These are phyloP conservation scores for Chrysotoxum bicinctum DNA, from an alignment of 2,888 invertebrate genomes.

Conservation along the genomic window DNA sequence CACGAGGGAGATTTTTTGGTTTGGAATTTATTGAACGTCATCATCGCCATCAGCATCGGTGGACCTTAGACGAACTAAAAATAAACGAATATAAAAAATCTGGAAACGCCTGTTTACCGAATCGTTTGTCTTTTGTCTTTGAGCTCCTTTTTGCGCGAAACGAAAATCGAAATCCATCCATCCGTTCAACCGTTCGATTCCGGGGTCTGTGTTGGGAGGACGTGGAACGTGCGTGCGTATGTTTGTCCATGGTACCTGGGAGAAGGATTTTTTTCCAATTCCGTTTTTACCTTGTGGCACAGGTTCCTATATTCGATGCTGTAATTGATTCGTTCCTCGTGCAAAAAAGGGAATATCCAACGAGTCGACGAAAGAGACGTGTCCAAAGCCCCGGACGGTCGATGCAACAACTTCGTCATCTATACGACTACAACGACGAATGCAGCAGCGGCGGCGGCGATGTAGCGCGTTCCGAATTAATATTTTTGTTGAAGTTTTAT, in stretches of 20 bases:
- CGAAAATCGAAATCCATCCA: conserved; percentile 55
- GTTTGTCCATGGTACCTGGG: conserved; percentile 34
- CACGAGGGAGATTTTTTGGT: not conserved
- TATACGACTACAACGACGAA: conserved; percentile 2
- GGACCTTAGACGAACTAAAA: conserved; percentile 14
- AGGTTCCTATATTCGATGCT: conserved; percentile 36
- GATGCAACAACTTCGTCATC: not conserved
- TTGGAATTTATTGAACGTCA: not conserved
- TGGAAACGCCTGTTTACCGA: conserved; percentile 64
- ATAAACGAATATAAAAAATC: not conserved
- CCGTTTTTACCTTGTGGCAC: conserved; percentile 32
- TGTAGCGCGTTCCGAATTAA: conserved; percentile 57
- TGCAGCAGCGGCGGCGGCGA: not conserved
- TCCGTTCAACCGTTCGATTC: conserved; percentile 44
- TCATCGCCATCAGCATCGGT: not conserved
- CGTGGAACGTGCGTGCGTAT: conserved; percentile 33
- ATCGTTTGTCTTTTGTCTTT: conserved; percentile 57
- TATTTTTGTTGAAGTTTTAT: conserved; percentile 71
- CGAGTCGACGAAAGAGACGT: conserved; percentile 25
- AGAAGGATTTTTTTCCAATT: conserved; percentile 30
- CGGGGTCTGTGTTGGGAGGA: conserved; percentile 2
- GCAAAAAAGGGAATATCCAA: conserved; percentile 64
- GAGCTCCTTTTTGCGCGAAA: conserved; percentile 50
- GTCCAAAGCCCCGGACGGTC: not conserved
- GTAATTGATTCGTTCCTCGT: conserved; percentile 72